Conservation (phyloP, 1,140 invertebrate genomes). For the Propsilocerus akamusi region DNA sequence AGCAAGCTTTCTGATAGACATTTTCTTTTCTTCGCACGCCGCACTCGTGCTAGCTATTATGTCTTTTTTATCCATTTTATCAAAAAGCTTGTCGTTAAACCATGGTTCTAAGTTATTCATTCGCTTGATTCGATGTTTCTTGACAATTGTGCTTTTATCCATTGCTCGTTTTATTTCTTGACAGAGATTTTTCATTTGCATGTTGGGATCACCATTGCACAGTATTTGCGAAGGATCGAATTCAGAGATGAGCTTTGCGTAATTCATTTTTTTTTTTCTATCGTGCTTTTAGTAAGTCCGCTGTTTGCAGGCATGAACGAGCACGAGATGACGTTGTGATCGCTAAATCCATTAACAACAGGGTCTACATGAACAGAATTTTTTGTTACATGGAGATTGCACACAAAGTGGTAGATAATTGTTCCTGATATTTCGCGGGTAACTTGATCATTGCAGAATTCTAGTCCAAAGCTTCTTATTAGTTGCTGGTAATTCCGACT, state of each 20-base stretch:
- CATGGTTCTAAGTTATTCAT: too few species aligned
- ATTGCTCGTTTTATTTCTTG: neutral
- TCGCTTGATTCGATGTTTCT: too few species aligned
- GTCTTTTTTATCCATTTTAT: neutral
- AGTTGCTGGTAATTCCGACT: too few species aligned
- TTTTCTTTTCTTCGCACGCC: neutral
- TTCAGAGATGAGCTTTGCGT: neutral
- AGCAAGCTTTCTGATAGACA: neutral
- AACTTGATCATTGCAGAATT: neutral
- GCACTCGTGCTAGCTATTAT: too few species aligned
- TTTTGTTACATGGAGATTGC: neutral
- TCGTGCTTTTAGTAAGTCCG: too few species aligned
- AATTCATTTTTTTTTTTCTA: neutral
- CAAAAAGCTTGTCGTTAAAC: too few species aligned
- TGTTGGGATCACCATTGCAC: neutral
- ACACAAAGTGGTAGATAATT: neutral
- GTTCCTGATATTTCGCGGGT: neutral
- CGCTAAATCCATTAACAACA: neutral
- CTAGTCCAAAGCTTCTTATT: too few species aligned
- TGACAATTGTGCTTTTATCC: neutral
- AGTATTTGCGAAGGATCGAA: neutral
- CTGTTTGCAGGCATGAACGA: too few species aligned
- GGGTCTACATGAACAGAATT: neutral
- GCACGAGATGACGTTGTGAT: neutral
- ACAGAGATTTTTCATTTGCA: neutral